phyloP scores from a whole-genome alignment of 2,888 invertebrate genomes.

The Orthosia cruda region DNA sequence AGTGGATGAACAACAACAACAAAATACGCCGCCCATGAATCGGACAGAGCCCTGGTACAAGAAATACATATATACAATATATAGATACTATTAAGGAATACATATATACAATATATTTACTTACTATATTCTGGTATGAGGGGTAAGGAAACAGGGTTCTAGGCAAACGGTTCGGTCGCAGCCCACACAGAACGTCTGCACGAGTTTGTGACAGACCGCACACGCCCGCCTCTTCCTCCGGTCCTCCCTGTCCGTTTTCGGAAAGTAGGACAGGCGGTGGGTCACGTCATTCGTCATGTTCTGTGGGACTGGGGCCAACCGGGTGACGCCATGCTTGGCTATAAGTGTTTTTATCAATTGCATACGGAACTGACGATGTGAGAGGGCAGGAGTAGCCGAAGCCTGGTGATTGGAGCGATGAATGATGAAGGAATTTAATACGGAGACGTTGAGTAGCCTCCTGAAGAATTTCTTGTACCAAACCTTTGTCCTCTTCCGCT shows the following conservation, averaged over 20 bases:
- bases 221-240: not conserved
- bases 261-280: not conserved
- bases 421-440: not conserved
- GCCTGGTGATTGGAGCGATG: not conserved
- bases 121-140: not conserved
- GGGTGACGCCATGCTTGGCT: too few species aligned
- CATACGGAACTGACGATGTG: not conserved
- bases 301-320: not conserved
- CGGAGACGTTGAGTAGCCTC: not conserved
- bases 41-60: too few species aligned
- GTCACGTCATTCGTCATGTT: too few species aligned
- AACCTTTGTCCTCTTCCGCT: not conserved
- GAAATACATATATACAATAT: too few species aligned
- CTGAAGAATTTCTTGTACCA: slow-evolving; percentile 1
- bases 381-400: too few species aligned
- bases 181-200: not conserved
- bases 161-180: not conserved
- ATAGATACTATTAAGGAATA: too few species aligned
- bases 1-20: too few species aligned
- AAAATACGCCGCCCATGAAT: too few species aligned
- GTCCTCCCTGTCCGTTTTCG: too few species aligned
- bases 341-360: too few species aligned
- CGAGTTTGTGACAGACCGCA: not conserved
- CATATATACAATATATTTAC: too few species aligned
- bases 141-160: not conserved